Base-by-base conservation (phyloP, 2,113 vertebrate species). In the Tragelaphus strepsiceros region DNA sequence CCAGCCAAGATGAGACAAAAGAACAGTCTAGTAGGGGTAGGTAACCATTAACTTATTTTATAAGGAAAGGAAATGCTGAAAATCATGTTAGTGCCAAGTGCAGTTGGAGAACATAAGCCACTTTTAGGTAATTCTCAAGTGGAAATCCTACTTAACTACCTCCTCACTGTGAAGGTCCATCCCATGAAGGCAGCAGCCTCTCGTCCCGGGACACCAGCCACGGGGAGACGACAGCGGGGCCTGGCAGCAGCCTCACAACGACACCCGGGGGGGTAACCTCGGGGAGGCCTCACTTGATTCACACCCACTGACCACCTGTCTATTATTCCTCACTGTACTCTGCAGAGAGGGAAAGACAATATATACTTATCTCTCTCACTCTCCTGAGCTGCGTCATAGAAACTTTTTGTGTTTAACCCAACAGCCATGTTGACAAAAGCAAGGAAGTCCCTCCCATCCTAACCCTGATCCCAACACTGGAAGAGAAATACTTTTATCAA, bases 291-390 rank as follows among this genome's bases (percentile, higher is more conserved):
- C 2, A 53, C 97, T 97, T 90, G 77, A 88, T 80, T 56, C 94
- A 92, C 96, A 94, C 39, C 96, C 90, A 96, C 96, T 49, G 28
- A 94, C 96, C 98, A 97, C 97, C 83, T 97, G 97, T 96, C 98
- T 97, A 43, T 93, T 88, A 61, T 92, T 91, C 97, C 97, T 98
- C 97, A 8, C 92, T 97, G 95, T 94, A 81, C 94, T 90, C 97
- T 93, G 61, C 88, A 81, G 86, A 80, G 95, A 98, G 98, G 97
- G 97, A 97, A 96, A 93, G 97, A 92, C 87, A 90, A 49, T 54
- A n/a, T 54, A 90, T 96, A 98, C 49, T 94, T 93, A 4, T 28
- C 19, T 28, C 2, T 62, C 46, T 43, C 30, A 32, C 30, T 91
- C 35, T 82, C 62, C 24, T 49, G 67, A 91, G 85, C 81, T 58